These are phyloP conservation scores for Sebastes melanostomus DNA, from an alignment of 2,797 vertebrate species.

Conservation along the genomic window DNA sequence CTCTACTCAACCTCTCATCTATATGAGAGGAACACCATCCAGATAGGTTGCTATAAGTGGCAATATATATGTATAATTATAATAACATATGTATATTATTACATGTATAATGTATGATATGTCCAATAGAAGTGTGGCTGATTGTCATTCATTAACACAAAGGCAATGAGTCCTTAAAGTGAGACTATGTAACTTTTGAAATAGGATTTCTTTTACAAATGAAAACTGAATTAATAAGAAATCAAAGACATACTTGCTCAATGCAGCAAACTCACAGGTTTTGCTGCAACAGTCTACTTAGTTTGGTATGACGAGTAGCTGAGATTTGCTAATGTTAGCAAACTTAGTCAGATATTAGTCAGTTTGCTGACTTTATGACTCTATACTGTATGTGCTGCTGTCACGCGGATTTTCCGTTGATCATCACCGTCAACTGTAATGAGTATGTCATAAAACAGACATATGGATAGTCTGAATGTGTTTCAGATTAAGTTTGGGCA, in stretches of 20 bases:
- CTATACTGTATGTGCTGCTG: too few species aligned
- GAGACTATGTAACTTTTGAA: not conserved
- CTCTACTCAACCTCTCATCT: not conserved
- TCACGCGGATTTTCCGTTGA: not conserved
- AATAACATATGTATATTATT: not conserved
- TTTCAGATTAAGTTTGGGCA: too few species aligned
- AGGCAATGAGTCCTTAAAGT: not conserved
- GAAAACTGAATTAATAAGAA: not conserved
- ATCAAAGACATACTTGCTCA: not conserved
- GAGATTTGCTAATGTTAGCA: not conserved
- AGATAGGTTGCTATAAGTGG: not conserved
- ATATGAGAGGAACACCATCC: not conserved
- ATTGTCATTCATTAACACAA: not conserved
- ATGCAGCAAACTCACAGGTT: not conserved
- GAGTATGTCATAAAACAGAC: not conserved
- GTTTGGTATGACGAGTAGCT: not conserved
- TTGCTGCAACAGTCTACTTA: not conserved
- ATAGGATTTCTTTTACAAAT: not conserved
- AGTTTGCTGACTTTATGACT: not conserved
- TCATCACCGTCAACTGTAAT: not conserved
- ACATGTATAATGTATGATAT: not conserved
- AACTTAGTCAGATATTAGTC: not conserved
- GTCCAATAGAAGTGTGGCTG: not conserved
- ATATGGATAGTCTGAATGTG: too few species aligned
- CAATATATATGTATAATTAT: not conserved